Conservation (phyloP, 2,797 vertebrate genomes). For the Gymnocypris eckloni region DNA sequence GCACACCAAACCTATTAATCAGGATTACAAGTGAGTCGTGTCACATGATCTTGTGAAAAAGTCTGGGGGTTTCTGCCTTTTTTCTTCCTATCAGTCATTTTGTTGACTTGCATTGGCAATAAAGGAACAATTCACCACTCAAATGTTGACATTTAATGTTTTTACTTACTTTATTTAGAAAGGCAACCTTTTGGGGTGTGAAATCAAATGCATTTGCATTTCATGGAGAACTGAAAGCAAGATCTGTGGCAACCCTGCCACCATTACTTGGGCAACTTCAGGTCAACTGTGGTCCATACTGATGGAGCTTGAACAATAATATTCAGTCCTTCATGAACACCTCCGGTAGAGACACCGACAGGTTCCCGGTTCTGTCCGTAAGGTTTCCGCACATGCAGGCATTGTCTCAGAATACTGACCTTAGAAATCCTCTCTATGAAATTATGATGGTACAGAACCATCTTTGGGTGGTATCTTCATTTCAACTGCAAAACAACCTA, state of each 20-base stretch:
- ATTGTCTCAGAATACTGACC: slow-evolving; percentile 1
- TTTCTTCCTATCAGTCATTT: background rate
- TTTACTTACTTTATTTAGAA: slow-evolving; percentile 27
- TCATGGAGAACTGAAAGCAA: background rate
- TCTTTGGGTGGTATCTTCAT: slow-evolving; percentile 65
- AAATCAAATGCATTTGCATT: background rate
- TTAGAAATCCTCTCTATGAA: slow-evolving; percentile 2
- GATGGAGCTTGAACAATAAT: background rate
- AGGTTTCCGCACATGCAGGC: background rate
- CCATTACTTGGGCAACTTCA: slow-evolving; percentile 4
- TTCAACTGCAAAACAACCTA: slow-evolving; percentile 90
- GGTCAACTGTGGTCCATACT: background rate
- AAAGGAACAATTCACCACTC: background rate
- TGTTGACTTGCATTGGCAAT: background rate
- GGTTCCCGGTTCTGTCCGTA: background rate
- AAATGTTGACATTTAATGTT: background rate
- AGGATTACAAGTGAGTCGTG: background rate
- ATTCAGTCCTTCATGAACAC: background rate
- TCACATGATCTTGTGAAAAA: background rate
- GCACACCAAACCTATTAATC: background rate
- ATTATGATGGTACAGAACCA: slow-evolving; percentile 12
- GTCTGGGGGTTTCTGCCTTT: background rate
- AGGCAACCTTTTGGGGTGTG: background rate
- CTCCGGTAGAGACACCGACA: background rate
- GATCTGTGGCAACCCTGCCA: background rate